Evolutionary conservation across 1,140 invertebrate species (phyloP).

Genomic region (Brachionus angularis): DNA sequence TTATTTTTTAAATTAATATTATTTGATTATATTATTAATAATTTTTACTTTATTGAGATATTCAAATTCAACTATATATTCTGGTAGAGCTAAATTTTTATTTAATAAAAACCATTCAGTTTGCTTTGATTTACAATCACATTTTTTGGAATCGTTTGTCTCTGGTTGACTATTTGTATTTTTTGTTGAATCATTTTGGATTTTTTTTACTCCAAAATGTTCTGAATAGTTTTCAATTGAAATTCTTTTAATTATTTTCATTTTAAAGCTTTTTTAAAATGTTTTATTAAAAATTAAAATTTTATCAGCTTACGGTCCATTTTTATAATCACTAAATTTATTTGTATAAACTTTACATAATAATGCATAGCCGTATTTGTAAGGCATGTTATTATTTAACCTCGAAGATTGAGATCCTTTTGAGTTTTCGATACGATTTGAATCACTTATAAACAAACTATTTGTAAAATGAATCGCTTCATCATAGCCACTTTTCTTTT

Average conservation of each 20-base stretch:
- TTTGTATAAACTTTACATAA: conserved; percentile 30
- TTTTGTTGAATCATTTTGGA: neutral
- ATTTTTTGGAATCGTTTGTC: conserved; percentile 43
- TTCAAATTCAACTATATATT: conserved; percentile 58
- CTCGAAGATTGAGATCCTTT: conserved; percentile 44
- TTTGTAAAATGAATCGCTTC: conserved; percentile 56
- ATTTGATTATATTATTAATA: neutral
- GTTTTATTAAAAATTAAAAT: neutral
- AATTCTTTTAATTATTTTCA: neutral
- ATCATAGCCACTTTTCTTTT: conserved; percentile 52
- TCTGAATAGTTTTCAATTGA: neutral
- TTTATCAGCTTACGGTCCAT: conserved; percentile 10
- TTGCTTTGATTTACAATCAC: conserved; percentile 55
- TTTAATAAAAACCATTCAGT: conserved; percentile 58
- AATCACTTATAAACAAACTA: conserved; percentile 54
- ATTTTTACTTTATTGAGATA: conserved; percentile 54
- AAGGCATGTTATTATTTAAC: neutral
- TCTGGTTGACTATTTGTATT: neutral
- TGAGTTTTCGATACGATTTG: conserved; percentile 49
- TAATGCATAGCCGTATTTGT: conserved; percentile 28
- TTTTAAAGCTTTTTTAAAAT: neutral
- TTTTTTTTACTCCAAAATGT: conserved; percentile 3
- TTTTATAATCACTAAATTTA: conserved; percentile 7
- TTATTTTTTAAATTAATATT: neutral
- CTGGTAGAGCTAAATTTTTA: conserved; percentile 54